Percentiles rank a stretch among this genome's conserved stretches.
These are phyloP conservation scores for Oxyteleia sp. DNA, from an alignment of 2,888 invertebrate species.

Conservation along the genomic window DNA sequence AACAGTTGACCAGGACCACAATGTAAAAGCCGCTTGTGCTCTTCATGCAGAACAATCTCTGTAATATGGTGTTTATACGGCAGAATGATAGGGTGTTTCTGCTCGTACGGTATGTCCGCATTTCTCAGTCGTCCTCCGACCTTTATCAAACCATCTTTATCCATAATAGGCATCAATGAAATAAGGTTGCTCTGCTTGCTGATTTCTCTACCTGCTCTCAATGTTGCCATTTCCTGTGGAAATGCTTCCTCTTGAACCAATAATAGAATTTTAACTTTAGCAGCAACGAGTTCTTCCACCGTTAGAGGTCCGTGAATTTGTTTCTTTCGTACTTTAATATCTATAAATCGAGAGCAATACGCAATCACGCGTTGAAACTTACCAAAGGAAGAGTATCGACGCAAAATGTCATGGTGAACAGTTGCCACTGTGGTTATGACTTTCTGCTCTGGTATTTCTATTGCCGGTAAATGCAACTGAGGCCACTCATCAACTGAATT, in stretches of 20 bases:
- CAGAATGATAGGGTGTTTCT: too few species aligned
- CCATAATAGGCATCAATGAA: constrained; percentile 40
- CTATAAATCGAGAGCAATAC: too few species aligned
- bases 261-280: not conserved
- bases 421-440: too few species aligned
- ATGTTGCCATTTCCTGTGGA: constrained; percentile 41
- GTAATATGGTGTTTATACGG: not conserved
- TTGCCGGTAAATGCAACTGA: too few species aligned
- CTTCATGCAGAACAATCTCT: not conserved
- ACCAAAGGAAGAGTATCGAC: too few species aligned
- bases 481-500: too few species aligned
- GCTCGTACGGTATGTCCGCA: not conserved
- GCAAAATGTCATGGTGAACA: too few species aligned
- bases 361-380: too few species aligned
- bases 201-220: too few species aligned
- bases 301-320: constrained; percentile 23
- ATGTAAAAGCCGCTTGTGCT: too few species aligned
- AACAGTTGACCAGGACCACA: not conserved
- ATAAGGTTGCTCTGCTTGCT: constrained; percentile 22
- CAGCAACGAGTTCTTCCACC: constrained; percentile 68
- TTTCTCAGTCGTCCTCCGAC: not conserved
- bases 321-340: not conserved
- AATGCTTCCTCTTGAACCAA: constrained; percentile 29
- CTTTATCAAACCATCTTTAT: not conserved
- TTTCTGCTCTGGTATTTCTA: too few species aligned